Evolutionary conservation across 1,140 invertebrate species (phyloP), one percentile per base, ranked within the genome.

Genomic region (Hylaeus anthracinus): DNA sequence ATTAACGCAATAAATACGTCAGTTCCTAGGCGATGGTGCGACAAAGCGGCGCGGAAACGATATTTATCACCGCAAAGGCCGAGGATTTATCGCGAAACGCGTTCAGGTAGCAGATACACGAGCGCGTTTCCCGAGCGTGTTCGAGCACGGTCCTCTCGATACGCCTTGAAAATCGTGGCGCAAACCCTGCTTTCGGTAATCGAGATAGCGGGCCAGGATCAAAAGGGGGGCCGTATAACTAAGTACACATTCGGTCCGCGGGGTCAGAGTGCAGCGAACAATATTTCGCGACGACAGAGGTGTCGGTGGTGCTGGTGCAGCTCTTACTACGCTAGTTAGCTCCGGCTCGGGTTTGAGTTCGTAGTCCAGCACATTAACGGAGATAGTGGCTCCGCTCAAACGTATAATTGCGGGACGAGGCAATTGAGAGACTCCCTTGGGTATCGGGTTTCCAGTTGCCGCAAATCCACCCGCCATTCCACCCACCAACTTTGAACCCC

Each of bases 321-420:
- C 85, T 80, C 63, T 74, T 82, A 69, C 63, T 53, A 72, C 79
- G 64, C 76, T 78, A 84, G 83, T 84, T 88, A 85, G 86, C 79
- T 56, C 41, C 77, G 83, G 81, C 82, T 79, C 51, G 74, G 78
- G 81, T 87, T 87, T 79, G 82, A 89, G 86, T 88, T 89, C 87
- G 69, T 82, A 89, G 90, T 92, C 91, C 90, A 72, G 90, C 90
- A 90, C 90, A 92, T 92, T 92, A 92, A 92, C 88, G 86, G 84
- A 90, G 90, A 92, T 92, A 93, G 91, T 91, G 87, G 86, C 89
- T 92, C 90, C 88, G 89, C 89, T 92, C 90, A 90, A 92, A 93
- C 91, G 91, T 92, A 92, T 93, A 93, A 93, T 93, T 93, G 90
- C 90, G 87, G 91, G 86, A 89, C 90, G 89, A 90, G 89, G 90